Evolutionary conservation across 1,140 invertebrate genomes (phyloP).

Genomic region (Aporrectodea caliginosa): DNA sequence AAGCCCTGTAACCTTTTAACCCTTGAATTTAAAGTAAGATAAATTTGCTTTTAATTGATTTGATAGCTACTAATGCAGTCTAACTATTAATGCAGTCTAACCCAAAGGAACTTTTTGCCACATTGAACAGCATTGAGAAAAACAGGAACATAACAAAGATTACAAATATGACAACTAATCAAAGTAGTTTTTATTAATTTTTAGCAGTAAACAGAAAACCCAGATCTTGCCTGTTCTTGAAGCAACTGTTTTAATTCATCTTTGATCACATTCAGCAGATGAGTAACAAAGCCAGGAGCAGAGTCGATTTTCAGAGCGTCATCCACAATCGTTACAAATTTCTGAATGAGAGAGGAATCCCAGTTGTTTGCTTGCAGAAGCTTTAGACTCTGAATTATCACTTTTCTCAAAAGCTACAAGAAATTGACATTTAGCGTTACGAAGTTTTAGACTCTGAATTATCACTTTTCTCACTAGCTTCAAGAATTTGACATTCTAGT

Average conservation of each 20-base stretch:
- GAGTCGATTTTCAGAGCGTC: background rate
- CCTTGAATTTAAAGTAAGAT: too few relatives aligned
- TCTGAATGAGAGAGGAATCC: background rate
- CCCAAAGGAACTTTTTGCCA: too few relatives aligned
- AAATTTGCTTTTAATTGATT: too few relatives aligned
- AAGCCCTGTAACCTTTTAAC: too few relatives aligned
- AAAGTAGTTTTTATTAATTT: too few relatives aligned
- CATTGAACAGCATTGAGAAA: too few relatives aligned
- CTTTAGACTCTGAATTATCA: background rate
- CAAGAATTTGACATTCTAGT: too few relatives aligned
- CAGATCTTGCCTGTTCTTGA: background rate
- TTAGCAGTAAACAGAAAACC: background rate
- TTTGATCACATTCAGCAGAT: background rate
- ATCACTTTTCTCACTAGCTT: background rate
- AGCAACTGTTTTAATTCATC: background rate
- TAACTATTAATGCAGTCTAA: too few relatives aligned
- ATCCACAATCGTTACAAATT: background rate
- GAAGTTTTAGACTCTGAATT: background rate
- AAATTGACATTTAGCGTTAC: background rate
- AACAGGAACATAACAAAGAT: too few relatives aligned
- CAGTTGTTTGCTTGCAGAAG: background rate
- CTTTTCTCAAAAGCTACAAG: background rate
- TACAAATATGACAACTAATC: too few relatives aligned
- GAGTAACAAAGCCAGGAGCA: background rate
- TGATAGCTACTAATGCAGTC: too few relatives aligned